Evolutionary conservation across 2,888 invertebrate species (phyloP).

Genomic region (Thera britannica): DNA sequence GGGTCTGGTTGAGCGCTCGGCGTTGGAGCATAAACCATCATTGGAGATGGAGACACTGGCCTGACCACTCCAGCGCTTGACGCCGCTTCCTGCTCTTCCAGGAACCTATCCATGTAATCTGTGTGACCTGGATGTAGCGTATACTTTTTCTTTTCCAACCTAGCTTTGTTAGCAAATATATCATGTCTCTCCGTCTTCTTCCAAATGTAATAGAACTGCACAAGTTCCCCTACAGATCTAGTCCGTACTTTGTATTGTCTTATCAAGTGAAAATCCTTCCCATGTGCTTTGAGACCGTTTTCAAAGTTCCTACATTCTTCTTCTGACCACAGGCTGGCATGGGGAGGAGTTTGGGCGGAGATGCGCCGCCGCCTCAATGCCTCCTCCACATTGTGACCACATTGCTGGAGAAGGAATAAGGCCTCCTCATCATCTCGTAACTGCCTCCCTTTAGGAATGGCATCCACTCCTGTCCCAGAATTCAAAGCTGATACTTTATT

Average conservation of each 20-base stretch:
- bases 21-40: conserved; percentile 79
- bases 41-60: conserved; percentile 87
- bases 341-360: conserved; percentile 88
- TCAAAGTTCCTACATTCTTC: conserved; percentile 99
- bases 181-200: conserved; percentile 99
- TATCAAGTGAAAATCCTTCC: conserved; percentile 98
- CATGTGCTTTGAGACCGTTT: conserved; percentile 95
- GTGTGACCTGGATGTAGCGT: conserved; percentile 96
- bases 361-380: conserved; percentile 92
- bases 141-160: conserved; percentile 96
- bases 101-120: conserved; percentile 96
- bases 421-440: conserved; percentile 96
- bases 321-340: conserved; percentile 96
- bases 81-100: conserved; percentile 93
- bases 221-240: conserved; percentile 97
- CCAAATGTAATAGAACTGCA: conserved; percentile 98
- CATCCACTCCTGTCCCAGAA: conserved; percentile 72
- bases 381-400: conserved; percentile 97
- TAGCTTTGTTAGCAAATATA: conserved; percentile 93
- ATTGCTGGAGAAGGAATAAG: conserved; percentile 94
- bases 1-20: conserved; percentile 78
- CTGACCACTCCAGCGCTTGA: conserved; percentile 86
- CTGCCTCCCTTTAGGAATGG: conserved; percentile 90
- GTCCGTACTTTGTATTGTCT: conserved; percentile 97
- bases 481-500: conserved; percentile 84